Conservation (phyloP, 2,113 vertebrate species). For the Octodon degus region DNA sequence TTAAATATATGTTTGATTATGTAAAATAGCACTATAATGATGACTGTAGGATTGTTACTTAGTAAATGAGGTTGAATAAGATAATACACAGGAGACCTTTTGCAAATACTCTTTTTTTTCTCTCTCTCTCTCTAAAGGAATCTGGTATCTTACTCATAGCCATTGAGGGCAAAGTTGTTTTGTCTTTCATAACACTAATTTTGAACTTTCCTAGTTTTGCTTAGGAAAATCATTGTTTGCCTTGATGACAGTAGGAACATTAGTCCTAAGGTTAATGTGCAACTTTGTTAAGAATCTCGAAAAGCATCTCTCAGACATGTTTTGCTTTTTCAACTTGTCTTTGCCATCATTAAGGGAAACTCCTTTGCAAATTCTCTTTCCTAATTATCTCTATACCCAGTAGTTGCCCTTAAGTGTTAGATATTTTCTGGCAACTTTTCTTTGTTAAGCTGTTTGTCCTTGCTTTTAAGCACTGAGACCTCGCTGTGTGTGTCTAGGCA, state of each 20-base stretch:
- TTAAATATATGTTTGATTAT: conserved; percentile 32
- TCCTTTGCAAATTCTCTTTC: neutral
- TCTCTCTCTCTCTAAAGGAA: neutral
- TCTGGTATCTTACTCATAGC: conserved; percentile 23
- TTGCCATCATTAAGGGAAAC: conserved; percentile 34
- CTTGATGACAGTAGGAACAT: conserved; percentile 9
- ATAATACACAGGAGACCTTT: neutral
- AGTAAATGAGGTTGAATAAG: neutral
- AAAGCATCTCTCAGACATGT: neutral
- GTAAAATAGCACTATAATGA: neutral
- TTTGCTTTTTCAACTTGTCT: neutral
- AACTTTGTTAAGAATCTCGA: conserved; percentile 26
- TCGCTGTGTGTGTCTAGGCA: neutral
- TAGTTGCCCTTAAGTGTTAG: neutral
- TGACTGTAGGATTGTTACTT: neutral
- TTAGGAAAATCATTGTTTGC: neutral
- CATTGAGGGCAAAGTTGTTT: conserved; percentile 29
- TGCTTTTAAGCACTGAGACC: neutral
- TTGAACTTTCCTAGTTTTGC: conserved; percentile 52
- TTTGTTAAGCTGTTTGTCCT: conserved; percentile 3
- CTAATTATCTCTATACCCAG: neutral
- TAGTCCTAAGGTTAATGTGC: neutral
- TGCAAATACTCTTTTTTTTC: neutral
- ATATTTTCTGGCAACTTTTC: conserved; percentile 6
- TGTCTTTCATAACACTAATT: conserved; percentile 7